Evolutionary conservation across 2,797 vertebrate genomes (phyloP).

Genomic region (Brachyrhaphis roseni): DNA sequence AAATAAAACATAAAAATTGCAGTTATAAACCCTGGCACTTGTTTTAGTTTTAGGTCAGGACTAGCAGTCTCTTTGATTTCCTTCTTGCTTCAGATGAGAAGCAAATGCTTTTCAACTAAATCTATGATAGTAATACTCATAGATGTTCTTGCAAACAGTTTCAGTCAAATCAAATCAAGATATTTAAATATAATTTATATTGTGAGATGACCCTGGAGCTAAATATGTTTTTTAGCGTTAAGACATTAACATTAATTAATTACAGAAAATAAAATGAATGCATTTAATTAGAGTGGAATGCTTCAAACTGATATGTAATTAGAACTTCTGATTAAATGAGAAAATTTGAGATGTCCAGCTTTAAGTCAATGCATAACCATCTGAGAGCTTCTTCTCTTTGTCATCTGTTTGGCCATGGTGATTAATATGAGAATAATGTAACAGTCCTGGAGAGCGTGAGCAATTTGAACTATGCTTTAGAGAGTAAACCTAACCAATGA

Average conservation of each 20-base stretch:
- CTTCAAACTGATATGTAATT: not conserved
- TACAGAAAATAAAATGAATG: not conserved
- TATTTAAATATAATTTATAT: not conserved
- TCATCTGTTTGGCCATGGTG: not conserved
- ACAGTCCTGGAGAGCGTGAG: not conserved
- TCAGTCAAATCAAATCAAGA: not conserved
- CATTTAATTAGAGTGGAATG: not conserved
- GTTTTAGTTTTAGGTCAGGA: not conserved
- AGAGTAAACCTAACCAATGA: not conserved
- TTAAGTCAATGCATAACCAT: not conserved
- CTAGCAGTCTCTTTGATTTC: not conserved
- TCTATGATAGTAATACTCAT: not conserved
- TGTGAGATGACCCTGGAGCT: not conserved
- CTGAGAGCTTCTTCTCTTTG: not conserved
- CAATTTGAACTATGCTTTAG: not conserved
- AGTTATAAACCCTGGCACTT: not conserved
- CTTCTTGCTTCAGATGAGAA: not conserved
- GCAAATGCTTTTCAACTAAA: not conserved
- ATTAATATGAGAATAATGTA: not conserved
- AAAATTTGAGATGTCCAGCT: not conserved
- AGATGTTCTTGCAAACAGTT: not conserved
- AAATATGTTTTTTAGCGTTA: not conserved
- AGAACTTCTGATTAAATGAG: not conserved
- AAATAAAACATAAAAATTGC: not conserved
- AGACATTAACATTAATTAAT: not conserved